Evolutionary conservation across 1,140 invertebrate genomes (phyloP).

Genomic region (Drosophila takahashii): DNA sequence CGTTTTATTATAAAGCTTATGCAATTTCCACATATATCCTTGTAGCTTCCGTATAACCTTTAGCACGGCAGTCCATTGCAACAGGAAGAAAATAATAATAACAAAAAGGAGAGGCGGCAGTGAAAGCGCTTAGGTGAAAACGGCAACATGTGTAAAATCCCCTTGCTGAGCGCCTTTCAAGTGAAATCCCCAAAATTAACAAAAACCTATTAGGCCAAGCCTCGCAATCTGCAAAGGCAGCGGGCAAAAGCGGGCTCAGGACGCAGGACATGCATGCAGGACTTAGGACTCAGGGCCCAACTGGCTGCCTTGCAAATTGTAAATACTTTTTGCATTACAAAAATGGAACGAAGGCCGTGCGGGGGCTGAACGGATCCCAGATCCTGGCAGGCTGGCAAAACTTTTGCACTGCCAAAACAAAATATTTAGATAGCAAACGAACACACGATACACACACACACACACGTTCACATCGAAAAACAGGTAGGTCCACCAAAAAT

Average conservation of each 20-base stretch:
- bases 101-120: conserved; percentile 1
- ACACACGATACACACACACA: conserved; percentile 18
- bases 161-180: conserved; percentile 59
- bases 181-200: conserved; percentile 75
- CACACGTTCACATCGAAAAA: conserved; percentile 30
- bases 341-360: conserved; percentile 32
- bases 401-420: conserved; percentile 78
- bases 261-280: conserved; percentile 30
- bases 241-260: background rate
- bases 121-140: conserved; percentile 38
- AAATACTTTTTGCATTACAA: conserved; percentile 76
- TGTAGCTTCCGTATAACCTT: conserved; percentile 16
- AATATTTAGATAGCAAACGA: conserved; percentile 76
- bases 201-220: conserved; percentile 79
- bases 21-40: conserved; percentile 74
- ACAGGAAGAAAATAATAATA: conserved; percentile 31
- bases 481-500: conserved; percentile 28
- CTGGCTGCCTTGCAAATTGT: conserved; percentile 69
- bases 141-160: conserved; percentile 69
- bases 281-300: background rate
- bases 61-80: conserved; percentile 28
- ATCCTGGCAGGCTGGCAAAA: conserved; percentile 57
- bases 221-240: conserved; percentile 50
- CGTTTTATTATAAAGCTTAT: conserved; percentile 75
- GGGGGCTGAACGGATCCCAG: background rate